Evolutionary conservation across 2,888 invertebrate genomes (phyloP), one percentile per base, ranked within the genome.

Genomic region (Micoletzkya japonica): DNA sequence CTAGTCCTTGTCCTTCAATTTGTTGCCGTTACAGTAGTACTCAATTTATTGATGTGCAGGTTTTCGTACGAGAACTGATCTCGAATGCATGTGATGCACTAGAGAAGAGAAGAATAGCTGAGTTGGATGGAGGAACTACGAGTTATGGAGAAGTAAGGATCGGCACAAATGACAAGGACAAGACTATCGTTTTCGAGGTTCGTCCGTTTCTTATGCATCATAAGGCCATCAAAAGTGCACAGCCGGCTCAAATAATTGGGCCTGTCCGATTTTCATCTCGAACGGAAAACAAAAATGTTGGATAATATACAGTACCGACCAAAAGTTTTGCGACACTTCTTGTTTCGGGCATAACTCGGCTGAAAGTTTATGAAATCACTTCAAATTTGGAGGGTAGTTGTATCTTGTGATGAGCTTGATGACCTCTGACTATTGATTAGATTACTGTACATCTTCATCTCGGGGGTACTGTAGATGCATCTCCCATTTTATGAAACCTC

Each of bases 1-100:
- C 49, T 44, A 44, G n/a, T n/a, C n/a, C n/a, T n/a, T n/a, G n/a
- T n/a, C n/a, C n/a, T n/a, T n/a, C n/a, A n/a, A n/a, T n/a, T n/a
- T n/a, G n/a, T n/a, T n/a, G n/a, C 39, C 2, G 3, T 34, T 39
- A 7, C 14, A 36, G 26, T 39, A 4, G 59, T 24, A 17, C 28
- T 39, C 30, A 44, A 61, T 32, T 61, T 57, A 56, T 61, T 54
- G 26, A 54, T 20, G 73, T 86, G 85, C 72, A 92, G 92, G 95
- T 97, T 10, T 97, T 97, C 86, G 91, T 97, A 17, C 90, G 96
- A 77, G 96, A 97, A 87, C 87, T 97, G 50, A 93, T 97, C 76
- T 96, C 96, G 0, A 97, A 97, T 88, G 92, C 95, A 0, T 95
- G 94, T 86, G 96, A 97, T 90, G 96, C 96, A 20, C 88, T 97